Percentiles rank a stretch among this genome's conserved stretches.
These are phyloP conservation scores for Amphipoea oculea DNA, from an alignment of 2,888 invertebrate genomes.

Conservation along the genomic window DNA sequence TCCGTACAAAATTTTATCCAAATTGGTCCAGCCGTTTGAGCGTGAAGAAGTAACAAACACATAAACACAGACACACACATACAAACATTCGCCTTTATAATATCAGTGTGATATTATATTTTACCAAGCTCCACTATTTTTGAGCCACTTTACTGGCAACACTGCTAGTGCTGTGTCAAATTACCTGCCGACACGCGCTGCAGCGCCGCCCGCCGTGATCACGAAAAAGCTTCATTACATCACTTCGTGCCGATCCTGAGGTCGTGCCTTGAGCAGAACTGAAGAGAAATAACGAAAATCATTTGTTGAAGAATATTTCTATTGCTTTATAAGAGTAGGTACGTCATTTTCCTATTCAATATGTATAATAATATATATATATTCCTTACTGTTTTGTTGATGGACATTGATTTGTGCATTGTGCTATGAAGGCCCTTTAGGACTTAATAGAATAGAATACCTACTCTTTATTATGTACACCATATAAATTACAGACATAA, in stretches of 20 bases:
- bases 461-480: too few species aligned
- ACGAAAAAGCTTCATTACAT: slow-evolving; percentile 67
- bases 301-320: neutral
- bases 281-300: neutral
- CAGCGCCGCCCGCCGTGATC: slow-evolving; percentile 51
- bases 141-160: slow-evolving; percentile 43
- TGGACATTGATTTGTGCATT: too few species aligned
- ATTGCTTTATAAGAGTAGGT: neutral
- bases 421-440: too few species aligned
- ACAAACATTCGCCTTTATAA: too few species aligned
- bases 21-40: too few species aligned
- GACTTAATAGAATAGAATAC: too few species aligned
- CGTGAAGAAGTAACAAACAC: too few species aligned
- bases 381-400: too few species aligned
- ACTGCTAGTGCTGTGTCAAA: slow-evolving; percentile 59
- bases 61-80: too few species aligned
- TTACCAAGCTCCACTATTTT: neutral
- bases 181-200: slow-evolving; percentile 47
- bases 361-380: neutral
- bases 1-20: too few species aligned
- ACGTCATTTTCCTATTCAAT: neutral
- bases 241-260: slow-evolving; percentile 47
- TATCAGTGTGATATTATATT: too few species aligned
- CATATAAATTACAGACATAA: too few species aligned
- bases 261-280: slow-evolving; percentile 13